phyloP scores from a whole-genome alignment of 2,797 vertebrate species.

The Epinephelus malabaricus region DNA sequence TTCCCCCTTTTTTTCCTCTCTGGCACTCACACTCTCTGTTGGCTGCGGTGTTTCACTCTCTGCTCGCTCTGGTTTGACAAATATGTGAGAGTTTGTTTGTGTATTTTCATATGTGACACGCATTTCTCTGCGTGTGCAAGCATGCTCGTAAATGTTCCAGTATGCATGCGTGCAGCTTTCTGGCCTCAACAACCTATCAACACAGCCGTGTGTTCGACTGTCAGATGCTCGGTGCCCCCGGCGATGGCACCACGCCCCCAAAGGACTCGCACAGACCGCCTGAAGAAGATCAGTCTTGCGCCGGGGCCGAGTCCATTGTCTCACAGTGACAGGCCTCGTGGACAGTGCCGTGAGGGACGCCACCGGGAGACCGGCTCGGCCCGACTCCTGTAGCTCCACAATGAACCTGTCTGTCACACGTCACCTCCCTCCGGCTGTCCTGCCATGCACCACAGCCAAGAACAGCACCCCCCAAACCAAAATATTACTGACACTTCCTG shows the following conservation, averaged over 20 bases:
- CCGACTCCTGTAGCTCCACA: constrained; percentile 56
- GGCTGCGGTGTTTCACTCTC: constrained; percentile 8
- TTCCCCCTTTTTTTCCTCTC: constrained; percentile 29
- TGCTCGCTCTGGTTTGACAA: constrained; percentile 7
- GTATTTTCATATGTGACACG: constrained; percentile 14
- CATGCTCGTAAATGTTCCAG: constrained; percentile 29
- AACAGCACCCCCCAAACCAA: constrained; percentile 23
- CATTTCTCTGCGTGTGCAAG: background rate
- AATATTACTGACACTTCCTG: constrained; percentile 53
- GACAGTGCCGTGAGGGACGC: constrained; percentile 52
- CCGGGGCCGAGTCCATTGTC: constrained; percentile 54
- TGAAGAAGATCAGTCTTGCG: constrained; percentile 42
- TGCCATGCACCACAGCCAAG: constrained; percentile 48
- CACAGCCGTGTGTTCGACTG: constrained; percentile 39
- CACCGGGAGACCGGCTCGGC: constrained; percentile 39
- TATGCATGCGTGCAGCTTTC: constrained; percentile 25
- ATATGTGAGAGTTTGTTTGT: constrained; percentile 19
- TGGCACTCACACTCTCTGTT: background rate
- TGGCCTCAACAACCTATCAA: constrained; percentile 45
- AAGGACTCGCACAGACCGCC: constrained; percentile 53
- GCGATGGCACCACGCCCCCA: constrained; percentile 58
- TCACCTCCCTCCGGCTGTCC: constrained; percentile 45
- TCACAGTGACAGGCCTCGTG: constrained; percentile 60
- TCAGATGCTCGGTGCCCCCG: constrained; percentile 67
- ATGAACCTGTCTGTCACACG: constrained; percentile 70